Base-by-base conservation (phyloP, 2,113 vertebrate genomes). In the Neoarius graeffei region DNA sequence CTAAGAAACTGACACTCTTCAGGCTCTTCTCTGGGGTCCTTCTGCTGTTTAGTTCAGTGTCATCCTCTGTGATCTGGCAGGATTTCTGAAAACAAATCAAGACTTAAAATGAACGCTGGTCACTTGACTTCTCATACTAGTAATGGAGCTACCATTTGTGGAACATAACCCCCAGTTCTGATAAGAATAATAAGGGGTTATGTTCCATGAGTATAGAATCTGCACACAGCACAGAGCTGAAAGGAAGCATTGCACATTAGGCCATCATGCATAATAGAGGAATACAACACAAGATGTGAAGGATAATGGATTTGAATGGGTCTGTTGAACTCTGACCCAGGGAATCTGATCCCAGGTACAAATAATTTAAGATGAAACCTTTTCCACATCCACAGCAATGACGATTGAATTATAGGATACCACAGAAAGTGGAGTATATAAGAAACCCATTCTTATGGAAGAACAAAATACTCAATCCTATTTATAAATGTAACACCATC, bases 1-100 rank as follows among this genome's bases (percentile, higher is more conserved):
- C 96, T 91, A 95, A 94, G 93, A 95, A 95, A 92, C 94, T 96
- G 94, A 97, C 97, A 92, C 95, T 95, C 92, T 95, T 95, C 91
- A 92, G 92, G 89, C 95, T 95, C 94, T 93, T 95, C 90, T 95
- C 94, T 62, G 57, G 62, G 30, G 80, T 82, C 57, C 30, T 82
- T 82, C 57, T 62, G 91, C 90, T 95, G 81, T 88, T 94, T 59
- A 94, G 94, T 82, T 95, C 94, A 95, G 94, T 94, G 91, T 95
- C 97, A 99, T 99, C 96, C 91, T 99, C 96, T 59, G 93, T 87
- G 60, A 94, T 92, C 90, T 92, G 95, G 88, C 96, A 95, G 84
- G 96, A 93, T 94, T 97, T 98, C 98, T 99, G 90, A 91, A 94
- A 94, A 77, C 71, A 89, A 48, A 90, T 87, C 92, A 9, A 69